Base-by-base conservation (phyloP, 2,797 vertebrate species). In the Lates japonicus region DNA sequence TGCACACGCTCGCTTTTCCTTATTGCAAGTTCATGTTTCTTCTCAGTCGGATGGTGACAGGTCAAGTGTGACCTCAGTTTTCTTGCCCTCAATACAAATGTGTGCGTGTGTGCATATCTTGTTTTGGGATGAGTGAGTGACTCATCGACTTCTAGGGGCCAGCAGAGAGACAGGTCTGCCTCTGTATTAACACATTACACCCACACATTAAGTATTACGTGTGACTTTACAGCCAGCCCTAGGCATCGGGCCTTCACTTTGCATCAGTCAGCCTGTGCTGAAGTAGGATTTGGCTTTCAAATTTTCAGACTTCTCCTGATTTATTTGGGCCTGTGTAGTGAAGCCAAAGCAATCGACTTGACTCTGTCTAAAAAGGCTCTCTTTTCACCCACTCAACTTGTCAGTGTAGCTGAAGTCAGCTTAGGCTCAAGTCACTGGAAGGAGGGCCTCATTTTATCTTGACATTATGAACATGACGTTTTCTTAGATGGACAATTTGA, bases 211-310 rank as follows among this genome's bases (percentile, higher is more conserved):
- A 70, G 66, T 64, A 70, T 66, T 48, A 51, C 54, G 69, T 84
- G 70, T 78, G 72, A 78, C 61, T 81, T 70, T 44, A 46, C 74
- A 62, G 67, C 66, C n/a, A 54, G 78, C 84, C 81, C 17, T 5
- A 54, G 80, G 88, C 60, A 31, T 48, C 35, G 51, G 25, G 68
- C 80, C 78, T 75, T 91, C 89, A 79, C 63, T 61, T 16, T 55
- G 70, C 84, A 91, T 91, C 80, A 74, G 61, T 84, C 86, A 78
- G 63, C 55, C 7, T 60, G 39, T 22, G 63, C 54, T 78, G 70
- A 67, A 76, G 79, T 16, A 59, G 44, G 58, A 82, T 87, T 79
- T 89, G 76, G 71, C 76, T 83, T 90, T 83, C 70, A 90, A 65
- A 88, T 88, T 51, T 84, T 68, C 82, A 46, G 63, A 44, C 70